Percentiles rank a stretch among this genome's conserved stretches.
Conservation (phyloP, 2,888 invertebrate species). For the Bhutanitis thaidina region DNA sequence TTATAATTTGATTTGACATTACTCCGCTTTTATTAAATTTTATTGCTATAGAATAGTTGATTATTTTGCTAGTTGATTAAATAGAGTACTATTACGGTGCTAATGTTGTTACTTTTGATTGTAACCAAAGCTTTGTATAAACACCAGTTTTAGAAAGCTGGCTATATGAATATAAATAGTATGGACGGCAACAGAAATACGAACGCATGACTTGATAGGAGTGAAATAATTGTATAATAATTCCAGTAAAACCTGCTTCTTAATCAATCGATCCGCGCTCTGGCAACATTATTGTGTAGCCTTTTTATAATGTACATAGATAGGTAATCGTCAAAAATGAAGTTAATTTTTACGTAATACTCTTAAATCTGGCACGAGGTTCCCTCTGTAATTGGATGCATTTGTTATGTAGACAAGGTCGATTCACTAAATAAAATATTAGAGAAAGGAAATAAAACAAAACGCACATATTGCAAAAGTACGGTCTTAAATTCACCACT, state of each 20-base stretch:
- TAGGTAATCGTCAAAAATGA: constrained; percentile 35
- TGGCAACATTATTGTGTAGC: constrained; percentile 56
- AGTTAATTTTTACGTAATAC: constrained; percentile 57
- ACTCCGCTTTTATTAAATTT: no score
- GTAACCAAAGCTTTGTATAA: constrained; percentile 9
- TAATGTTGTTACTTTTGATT: background rate
- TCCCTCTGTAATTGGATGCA: constrained; percentile 49
- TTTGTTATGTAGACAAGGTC: constrained; percentile 58
- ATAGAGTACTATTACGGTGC: background rate
- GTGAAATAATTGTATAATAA: constrained; percentile 21
- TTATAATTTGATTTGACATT: no score
- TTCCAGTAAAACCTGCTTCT: constrained; percentile 39
- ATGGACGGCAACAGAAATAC: constrained; percentile 1
- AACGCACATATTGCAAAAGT: constrained; percentile 1
- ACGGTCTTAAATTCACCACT: background rate
- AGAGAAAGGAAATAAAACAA: constrained; percentile 27
- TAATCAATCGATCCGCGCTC: constrained; percentile 39
- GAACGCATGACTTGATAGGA: constrained; percentile 17
- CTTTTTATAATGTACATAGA: constrained; percentile 38
- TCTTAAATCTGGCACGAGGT: constrained; percentile 59
- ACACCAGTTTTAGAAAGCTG: constrained; percentile 17
- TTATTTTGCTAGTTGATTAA: no score
- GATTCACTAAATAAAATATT: constrained; percentile 32
- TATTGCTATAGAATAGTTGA: no score
- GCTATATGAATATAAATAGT: constrained; percentile 4